Evolutionary conservation across 1,140 invertebrate species (phyloP).

Genomic region (Laupala kohalensis): DNA sequence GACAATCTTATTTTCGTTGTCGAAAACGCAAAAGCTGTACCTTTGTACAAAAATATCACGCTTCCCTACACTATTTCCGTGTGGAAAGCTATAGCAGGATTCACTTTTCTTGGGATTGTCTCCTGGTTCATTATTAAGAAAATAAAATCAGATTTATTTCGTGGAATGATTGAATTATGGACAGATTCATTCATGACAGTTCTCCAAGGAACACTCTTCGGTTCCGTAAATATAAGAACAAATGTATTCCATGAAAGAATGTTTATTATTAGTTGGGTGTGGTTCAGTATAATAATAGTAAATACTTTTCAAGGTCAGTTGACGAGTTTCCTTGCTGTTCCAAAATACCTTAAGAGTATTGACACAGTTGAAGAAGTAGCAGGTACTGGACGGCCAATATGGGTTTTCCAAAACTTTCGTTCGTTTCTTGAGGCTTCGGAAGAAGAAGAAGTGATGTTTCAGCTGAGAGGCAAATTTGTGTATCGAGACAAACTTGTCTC

Average conservation of each 20-base stretch:
- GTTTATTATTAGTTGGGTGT: constrained; percentile 22
- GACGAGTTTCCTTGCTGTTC: constrained; percentile 24
- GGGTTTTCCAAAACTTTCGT: constrained; percentile 1
- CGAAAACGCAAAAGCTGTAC: constrained; percentile 26
- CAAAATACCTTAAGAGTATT: constrained; percentile 26
- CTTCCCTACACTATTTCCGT: constrained; percentile 23
- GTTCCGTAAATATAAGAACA: not conserved
- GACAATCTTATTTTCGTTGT: constrained; percentile 30
- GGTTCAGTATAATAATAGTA: constrained; percentile 25
- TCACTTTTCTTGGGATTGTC: constrained; percentile 16
- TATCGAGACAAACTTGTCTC: not conserved
- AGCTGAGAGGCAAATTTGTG: not conserved
- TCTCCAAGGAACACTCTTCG: not conserved
- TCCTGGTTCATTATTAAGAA: constrained; percentile 20
- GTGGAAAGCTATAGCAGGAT: constrained; percentile 22
- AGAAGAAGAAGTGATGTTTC: not conserved
- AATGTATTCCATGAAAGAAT: constrained; percentile 19
- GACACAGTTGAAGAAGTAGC: constrained; percentile 26
- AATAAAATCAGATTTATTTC: not conserved
- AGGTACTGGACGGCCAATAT: constrained; percentile 22
- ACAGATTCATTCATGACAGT: not conserved
- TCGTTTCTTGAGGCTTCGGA: not conserved
- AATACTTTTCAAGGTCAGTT: constrained; percentile 23
- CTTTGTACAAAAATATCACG: constrained; percentile 28
- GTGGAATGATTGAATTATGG: not conserved